Conservation (phyloP, 2,797 vertebrate species). For the Peromyscus nudipes region DNA sequence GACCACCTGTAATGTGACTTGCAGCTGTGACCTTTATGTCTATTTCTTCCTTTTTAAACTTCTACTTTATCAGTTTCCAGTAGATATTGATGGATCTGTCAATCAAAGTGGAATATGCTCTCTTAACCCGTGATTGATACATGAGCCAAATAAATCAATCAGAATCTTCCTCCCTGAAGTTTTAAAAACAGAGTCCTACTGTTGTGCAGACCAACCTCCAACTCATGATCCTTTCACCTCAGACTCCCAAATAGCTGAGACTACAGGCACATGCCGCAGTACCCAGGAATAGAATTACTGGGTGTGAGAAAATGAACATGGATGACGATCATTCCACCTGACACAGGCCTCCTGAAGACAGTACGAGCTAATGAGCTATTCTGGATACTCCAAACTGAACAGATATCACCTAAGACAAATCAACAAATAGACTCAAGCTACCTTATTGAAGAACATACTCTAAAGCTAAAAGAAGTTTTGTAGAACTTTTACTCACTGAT, state of each 20-base stretch:
- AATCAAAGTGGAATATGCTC: neutral
- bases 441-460: neutral
- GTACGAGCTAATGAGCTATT: neutral
- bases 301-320: slow-evolving; percentile 2
- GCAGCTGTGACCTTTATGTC: neutral
- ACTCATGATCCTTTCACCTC: neutral
- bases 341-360: neutral
- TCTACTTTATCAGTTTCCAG: slow-evolving; percentile 44
- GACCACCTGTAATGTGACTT: neutral
- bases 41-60: slow-evolving; percentile 10
- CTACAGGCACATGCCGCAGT: neutral
- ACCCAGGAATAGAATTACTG: neutral
- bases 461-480: neutral
- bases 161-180: neutral
- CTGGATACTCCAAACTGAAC: neutral
- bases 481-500: neutral
- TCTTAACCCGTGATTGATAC: slow-evolving; percentile 13
- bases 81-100: neutral
- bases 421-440: neutral
- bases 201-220: neutral
- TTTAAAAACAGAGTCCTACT: neutral
- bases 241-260: neutral
- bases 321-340: neutral
- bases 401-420: neutral
- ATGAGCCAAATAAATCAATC: neutral